Percentiles rank a stretch among this genome's conserved stretches.
These are phyloP conservation scores for Empidonax traillii DNA, from an alignment of 2,113 vertebrate species.

Conservation along the genomic window DNA sequence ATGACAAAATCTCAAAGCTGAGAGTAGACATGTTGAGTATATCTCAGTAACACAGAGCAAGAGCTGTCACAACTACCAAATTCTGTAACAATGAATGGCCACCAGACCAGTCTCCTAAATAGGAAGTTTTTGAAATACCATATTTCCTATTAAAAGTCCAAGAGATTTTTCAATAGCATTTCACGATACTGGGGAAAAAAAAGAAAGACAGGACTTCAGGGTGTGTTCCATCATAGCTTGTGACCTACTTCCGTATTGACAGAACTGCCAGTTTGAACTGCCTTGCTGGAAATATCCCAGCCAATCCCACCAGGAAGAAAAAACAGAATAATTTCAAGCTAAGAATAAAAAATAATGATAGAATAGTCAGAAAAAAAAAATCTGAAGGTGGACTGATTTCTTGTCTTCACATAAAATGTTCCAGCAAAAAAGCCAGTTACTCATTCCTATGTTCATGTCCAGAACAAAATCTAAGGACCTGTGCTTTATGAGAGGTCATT, in stretches of 20 bases:
- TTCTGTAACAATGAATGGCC: not conserved
- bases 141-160: not conserved
- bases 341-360: not conserved
- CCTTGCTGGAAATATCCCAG: not conserved
- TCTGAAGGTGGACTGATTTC: fast-evolving
- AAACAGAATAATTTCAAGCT: not conserved
- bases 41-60: not conserved
- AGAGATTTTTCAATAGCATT: not conserved
- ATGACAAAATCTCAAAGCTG: not conserved
- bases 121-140: not conserved
- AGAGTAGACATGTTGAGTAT: not conserved
- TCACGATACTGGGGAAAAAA: not conserved
- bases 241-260: not conserved
- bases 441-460: fast-evolving
- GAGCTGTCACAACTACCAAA: not conserved
- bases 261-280: not conserved
- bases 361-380: not conserved
- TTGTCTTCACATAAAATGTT: fast-evolving
- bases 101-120: not conserved
- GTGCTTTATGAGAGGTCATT: not conserved
- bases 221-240: not conserved
- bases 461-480: not conserved
- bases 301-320: not conserved
- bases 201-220: not conserved
- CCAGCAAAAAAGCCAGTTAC: fast-evolving